phyloP scores from a whole-genome alignment of 2,113 vertebrate genomes.

The Mystacornis crossleyi region DNA sequence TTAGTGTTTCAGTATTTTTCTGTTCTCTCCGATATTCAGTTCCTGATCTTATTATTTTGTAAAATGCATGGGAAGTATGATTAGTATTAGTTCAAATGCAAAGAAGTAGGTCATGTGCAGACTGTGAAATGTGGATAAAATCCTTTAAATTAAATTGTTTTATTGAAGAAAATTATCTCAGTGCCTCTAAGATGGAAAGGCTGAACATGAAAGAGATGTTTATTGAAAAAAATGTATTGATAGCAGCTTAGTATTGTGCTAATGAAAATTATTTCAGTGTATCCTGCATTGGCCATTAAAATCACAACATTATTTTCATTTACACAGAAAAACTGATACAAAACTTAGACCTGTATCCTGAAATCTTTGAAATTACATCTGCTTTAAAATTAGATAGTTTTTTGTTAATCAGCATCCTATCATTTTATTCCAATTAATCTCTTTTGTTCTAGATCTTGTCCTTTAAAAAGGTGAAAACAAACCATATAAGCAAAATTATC shows the following conservation, averaged over 20 bases:
- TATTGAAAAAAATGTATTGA: neutral
- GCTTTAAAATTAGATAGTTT: neutral
- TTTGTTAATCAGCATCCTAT: neutral
- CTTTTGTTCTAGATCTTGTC: neutral
- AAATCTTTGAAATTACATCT: neutral
- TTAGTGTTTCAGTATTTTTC: neutral
- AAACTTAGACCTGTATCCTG: neutral
- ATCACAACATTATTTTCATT: neutral
- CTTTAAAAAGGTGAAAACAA: neutral
- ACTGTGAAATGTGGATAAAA: conserved; percentile 43
- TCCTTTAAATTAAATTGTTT: conserved; percentile 35
- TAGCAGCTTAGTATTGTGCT: neutral
- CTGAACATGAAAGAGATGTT: neutral
- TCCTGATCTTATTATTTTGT: conserved; percentile 2
- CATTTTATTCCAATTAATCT: neutral
- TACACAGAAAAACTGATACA: neutral
- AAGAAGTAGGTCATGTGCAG: conserved; percentile 37
- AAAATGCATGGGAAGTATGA: neutral
- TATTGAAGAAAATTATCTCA: conserved; percentile 8
- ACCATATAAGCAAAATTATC: neutral
- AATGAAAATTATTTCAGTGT: neutral
- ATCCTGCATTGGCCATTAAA: neutral
- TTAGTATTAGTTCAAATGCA: conserved; percentile 40
- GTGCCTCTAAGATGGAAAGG: neutral
- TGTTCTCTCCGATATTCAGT: neutral